Conservation (phyloP, 2,113 vertebrate species). For the Sphyrna mokarran region DNA sequence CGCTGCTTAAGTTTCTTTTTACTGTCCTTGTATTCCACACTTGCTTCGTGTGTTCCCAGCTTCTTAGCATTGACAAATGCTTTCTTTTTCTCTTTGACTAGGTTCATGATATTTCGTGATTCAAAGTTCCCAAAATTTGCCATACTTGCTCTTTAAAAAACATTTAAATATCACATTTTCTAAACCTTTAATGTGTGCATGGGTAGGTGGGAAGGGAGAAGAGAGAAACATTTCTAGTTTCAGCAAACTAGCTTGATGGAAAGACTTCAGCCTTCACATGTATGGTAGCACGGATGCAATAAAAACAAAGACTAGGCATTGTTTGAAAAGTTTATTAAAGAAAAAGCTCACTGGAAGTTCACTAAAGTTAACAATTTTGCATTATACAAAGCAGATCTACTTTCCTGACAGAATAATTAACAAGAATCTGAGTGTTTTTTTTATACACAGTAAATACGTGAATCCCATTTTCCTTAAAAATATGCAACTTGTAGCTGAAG, state of each 20-base stretch:
- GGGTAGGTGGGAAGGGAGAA: no score
- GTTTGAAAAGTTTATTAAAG: conserved; percentile 58
- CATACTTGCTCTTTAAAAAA: no score
- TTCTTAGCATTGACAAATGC: no score
- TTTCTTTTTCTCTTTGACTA: no score
- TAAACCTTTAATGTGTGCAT: no score
- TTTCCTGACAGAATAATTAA: conserved; percentile 73
- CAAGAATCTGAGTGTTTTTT: conserved; percentile 57
- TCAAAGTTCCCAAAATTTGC: no score
- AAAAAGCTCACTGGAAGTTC: conserved; percentile 79
- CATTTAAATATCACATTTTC: no score
- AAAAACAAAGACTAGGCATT: conserved; percentile 37
- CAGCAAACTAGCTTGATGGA: not conserved
- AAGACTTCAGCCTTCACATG: not conserved
- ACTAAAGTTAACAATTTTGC: conserved; percentile 80
- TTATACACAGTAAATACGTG: conserved; percentile 76
- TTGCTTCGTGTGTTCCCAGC: no score
- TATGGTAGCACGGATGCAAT: not conserved
- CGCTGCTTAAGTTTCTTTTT: no score
- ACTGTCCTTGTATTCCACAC: no score
- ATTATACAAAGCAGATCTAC: conserved; percentile 71
- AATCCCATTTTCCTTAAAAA: conserved; percentile 77
- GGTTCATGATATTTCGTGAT: no score
- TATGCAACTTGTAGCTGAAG: conserved; percentile 78
- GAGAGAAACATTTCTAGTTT: not conserved